Conservation (phyloP, 1,140 invertebrate species). For the Pseudomyrmex sp. region DNA sequence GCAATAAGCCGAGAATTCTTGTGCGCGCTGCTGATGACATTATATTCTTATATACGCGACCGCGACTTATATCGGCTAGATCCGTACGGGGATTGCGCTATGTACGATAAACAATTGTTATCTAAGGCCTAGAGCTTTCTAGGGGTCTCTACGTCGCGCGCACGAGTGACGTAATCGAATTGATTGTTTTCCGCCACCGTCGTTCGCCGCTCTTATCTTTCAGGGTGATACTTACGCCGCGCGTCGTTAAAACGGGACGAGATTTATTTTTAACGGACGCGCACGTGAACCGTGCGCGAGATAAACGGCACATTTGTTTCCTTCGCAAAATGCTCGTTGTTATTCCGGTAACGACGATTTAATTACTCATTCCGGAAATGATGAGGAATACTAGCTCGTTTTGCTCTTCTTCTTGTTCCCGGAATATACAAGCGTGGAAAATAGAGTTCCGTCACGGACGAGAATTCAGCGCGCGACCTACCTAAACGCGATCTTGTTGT, state of each 20-base stretch:
- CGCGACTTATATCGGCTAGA: neutral
- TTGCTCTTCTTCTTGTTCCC: neutral
- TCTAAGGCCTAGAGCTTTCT: constrained; percentile 23
- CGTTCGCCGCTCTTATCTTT: constrained; percentile 5
- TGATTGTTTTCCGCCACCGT: constrained; percentile 51
- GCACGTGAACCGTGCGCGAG: constrained; percentile 2
- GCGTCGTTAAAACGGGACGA: constrained; percentile 27
- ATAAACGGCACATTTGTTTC: constrained; percentile 42
- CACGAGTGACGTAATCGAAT: constrained; percentile 44
- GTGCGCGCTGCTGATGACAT: constrained; percentile 6
- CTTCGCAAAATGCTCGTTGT: constrained; percentile 15
- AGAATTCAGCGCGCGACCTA: neutral
- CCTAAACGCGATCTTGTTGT: constrained; percentile 6
- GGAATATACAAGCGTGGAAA: constrained; percentile 49
- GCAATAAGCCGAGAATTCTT: constrained; percentile 39
- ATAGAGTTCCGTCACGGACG: constrained; percentile 48
- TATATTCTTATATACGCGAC: constrained; percentile 43
- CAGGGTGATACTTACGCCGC: neutral
- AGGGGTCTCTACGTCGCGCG: constrained; percentile 2
- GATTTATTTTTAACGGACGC: constrained; percentile 46
- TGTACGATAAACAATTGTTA: constrained; percentile 42
- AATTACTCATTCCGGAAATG: constrained; percentile 60
- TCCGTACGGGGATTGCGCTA: constrained; percentile 11
- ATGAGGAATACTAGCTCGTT: constrained; percentile 15
- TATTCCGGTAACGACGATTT: constrained; percentile 47